phyloP scores from a whole-genome alignment of 2,113 vertebrate species.

The Bubo scandiacus region DNA sequence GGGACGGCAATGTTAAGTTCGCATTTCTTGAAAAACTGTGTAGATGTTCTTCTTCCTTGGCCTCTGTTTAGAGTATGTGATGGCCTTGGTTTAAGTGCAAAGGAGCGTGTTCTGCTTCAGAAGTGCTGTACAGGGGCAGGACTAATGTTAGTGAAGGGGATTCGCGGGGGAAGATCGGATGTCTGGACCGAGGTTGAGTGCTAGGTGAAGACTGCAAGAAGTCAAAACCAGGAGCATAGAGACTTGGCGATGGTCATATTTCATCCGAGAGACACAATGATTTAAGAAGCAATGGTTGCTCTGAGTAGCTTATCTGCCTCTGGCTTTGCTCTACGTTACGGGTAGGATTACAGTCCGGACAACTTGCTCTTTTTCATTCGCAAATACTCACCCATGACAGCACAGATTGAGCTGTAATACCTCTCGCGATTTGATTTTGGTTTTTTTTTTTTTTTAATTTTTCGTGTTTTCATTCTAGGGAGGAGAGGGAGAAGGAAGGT shows the following conservation, averaged over 20 bases:
- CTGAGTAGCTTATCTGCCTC: background rate
- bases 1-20: background rate
- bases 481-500: background rate
- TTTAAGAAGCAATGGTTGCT: background rate
- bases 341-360: background rate
- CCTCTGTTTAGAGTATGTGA: background rate
- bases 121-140: background rate
- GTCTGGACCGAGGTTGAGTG: background rate
- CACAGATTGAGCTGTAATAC: background rate
- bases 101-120: background rate
- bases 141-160: background rate
- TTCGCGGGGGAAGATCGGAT: background rate
- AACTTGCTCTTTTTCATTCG: background rate
- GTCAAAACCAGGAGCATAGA: background rate
- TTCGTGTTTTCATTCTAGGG: background rate
- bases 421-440: too few relatives aligned
- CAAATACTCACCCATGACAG: background rate
- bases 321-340: background rate
- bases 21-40: background rate
- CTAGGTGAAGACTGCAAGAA: background rate
- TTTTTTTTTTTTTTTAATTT: rapidly evolving
- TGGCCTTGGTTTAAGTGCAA: background rate
- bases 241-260: background rate
- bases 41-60: background rate
- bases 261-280: background rate